phyloP scores from a whole-genome alignment of 2,797 vertebrate genomes.

The Tamandua tetradactyla region DNA sequence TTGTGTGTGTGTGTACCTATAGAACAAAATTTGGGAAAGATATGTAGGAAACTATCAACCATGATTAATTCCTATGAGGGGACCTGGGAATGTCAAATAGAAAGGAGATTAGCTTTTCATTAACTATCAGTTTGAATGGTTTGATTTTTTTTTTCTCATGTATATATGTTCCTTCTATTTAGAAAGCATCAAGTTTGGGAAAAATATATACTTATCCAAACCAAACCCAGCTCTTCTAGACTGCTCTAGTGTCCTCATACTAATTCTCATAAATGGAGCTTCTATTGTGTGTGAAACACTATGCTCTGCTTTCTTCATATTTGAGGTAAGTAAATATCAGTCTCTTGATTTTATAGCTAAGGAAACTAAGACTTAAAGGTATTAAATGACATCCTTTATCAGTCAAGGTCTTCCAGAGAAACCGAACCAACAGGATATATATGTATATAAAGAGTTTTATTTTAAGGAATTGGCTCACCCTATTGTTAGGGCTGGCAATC shows the following conservation, averaged over 20 bases:
- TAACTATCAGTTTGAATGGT: background rate
- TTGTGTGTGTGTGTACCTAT: background rate
- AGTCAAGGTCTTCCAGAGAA: too few species aligned
- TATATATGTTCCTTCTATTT: constrained; percentile 14
- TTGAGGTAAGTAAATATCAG: background rate
- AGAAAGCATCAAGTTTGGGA: background rate
- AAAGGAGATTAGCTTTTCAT: background rate
- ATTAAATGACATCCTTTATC: background rate
- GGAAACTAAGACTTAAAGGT: background rate
- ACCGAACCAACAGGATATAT: too few species aligned
- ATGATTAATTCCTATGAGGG: background rate
- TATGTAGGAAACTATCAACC: background rate
- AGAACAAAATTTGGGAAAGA: constrained; percentile 11
- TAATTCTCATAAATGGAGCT: background rate
- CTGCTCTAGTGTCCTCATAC: background rate
- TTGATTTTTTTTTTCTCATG: background rate
- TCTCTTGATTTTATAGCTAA: background rate
- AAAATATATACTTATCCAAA: background rate
- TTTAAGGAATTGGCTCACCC: too few species aligned
- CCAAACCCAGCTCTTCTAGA: background rate
- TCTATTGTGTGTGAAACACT: background rate
- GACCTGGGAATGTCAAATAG: background rate
- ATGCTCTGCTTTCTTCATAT: background rate
- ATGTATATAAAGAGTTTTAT: background rate
- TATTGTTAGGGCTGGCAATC: too few species aligned